A percentile compares a stretch with the other conserved stretches of the same genome.
Evolutionary conservation across 2,797 vertebrate species (phyloP).

Genomic region (Mormyrops boulengeri): DNA sequence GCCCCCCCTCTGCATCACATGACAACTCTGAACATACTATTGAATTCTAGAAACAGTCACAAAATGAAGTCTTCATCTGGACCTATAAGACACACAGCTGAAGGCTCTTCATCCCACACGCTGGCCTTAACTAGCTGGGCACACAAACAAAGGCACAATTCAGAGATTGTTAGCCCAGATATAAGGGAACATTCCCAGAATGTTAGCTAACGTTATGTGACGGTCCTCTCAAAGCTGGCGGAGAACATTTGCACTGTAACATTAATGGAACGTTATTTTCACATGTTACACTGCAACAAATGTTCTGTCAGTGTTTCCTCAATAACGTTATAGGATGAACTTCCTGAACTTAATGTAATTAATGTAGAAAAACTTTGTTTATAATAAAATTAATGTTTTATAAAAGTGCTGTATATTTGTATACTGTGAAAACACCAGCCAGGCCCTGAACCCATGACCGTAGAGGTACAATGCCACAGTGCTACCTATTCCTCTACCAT

Average conservation of each 20-base stretch:
- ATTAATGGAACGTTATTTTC: not conserved
- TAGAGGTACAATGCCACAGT: not conserved
- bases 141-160: not conserved
- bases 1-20: constrained; percentile 23
- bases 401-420: not conserved
- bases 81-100: not conserved
- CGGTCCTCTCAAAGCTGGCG: not conserved
- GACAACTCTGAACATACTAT: not conserved
- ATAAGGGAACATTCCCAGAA: not conserved
- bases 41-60: not conserved
- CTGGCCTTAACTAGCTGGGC: not conserved
- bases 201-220: not conserved
- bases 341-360: not conserved
- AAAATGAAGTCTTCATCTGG: not conserved
- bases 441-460: not conserved
- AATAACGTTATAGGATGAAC: not conserved
- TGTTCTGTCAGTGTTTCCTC: not conserved
- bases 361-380: not conserved
- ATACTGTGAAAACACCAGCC: not conserved
- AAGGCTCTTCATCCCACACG: not conserved
- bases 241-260: not conserved
- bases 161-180: not conserved
- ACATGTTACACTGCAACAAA: not conserved
- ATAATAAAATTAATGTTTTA: not conserved
- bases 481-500: not conserved